Percentiles rank a stretch among this genome's conserved stretches.
phyloP scores from a whole-genome alignment of 2,113 vertebrate genomes.

The Petrocephalus zakoni region DNA sequence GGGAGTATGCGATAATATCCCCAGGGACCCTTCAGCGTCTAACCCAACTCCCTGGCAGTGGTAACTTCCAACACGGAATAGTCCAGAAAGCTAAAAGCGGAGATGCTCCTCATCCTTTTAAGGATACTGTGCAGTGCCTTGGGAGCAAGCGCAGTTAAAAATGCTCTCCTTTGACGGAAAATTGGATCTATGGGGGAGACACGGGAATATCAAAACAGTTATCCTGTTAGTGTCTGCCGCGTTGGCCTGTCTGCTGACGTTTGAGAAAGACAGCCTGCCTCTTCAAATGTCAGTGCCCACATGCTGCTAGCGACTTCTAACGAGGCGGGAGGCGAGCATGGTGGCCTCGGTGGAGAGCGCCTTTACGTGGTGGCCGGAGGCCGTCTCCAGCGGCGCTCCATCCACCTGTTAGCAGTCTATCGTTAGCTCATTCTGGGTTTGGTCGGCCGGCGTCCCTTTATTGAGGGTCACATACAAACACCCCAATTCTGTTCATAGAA shows the following conservation, averaged over 20 bases:
- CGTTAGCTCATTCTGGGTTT: not conserved
- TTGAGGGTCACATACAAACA: not conserved
- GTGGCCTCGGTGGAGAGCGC: not conserved
- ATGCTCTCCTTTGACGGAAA: slow-evolving; percentile 45
- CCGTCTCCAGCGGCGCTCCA: too few species aligned
- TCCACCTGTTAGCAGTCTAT: not conserved
- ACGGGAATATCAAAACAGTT: slow-evolving; percentile 41
- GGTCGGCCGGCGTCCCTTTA: not conserved
- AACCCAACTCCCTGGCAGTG: slow-evolving; percentile 60
- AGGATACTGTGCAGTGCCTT: slow-evolving; percentile 30
- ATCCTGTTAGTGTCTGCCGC: slow-evolving; percentile 62
- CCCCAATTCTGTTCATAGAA: not conserved
- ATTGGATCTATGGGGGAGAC: slow-evolving; percentile 35
- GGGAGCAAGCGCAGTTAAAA: slow-evolving; percentile 22
- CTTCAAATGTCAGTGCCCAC: not conserved
- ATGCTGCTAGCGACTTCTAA: not conserved
- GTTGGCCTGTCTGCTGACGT: slow-evolving; percentile 40
- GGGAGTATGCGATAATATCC: slow-evolving; percentile 60
- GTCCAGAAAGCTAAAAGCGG: slow-evolving; percentile 54
- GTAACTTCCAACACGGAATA: slow-evolving; percentile 43
- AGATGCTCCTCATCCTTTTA: slow-evolving; percentile 46
- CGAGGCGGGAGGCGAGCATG: not conserved
- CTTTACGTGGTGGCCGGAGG: not conserved
- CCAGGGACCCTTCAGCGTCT: slow-evolving; percentile 40
- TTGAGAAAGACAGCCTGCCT: not conserved